phyloP scores from a whole-genome alignment of 2,888 invertebrate species.

The Alloplasta piceator region DNA sequence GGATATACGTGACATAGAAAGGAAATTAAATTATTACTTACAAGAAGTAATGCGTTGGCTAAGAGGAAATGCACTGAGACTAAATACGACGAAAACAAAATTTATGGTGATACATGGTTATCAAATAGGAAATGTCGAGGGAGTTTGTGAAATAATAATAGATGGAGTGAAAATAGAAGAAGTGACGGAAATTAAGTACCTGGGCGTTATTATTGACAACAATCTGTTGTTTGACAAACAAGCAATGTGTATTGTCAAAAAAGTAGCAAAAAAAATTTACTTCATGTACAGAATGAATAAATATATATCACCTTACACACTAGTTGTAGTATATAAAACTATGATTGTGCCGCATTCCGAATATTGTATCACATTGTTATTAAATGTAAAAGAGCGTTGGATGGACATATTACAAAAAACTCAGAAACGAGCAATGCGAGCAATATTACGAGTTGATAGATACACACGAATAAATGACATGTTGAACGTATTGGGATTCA shows the following conservation, averaged over 20 bases:
- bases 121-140: constrained; percentile 48
- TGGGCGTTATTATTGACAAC: too few species aligned
- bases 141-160: constrained; percentile 50
- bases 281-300: constrained; percentile 54
- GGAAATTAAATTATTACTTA: too few species aligned
- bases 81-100: too few species aligned
- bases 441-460: constrained; percentile 1
- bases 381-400: constrained; percentile 42
- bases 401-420: constrained; percentile 33
- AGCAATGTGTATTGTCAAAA: too few species aligned
- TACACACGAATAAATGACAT: constrained; percentile 1
- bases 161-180: constrained; percentile 49
- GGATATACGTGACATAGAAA: too few species aligned
- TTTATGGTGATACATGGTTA: too few species aligned
- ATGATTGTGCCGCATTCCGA: constrained; percentile 57
- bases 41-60: too few species aligned
- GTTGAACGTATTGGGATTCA: constrained; percentile 7
- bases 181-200: too few species aligned
- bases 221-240: constrained; percentile 49
- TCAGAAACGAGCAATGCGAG: constrained; percentile 30
- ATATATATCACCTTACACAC: constrained; percentile 37
- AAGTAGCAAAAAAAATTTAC: too few species aligned
- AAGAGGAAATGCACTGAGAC: too few species aligned
- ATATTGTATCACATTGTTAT: constrained; percentile 45
- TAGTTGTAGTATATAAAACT: constrained; percentile 52